Evolutionary conservation across 2,797 vertebrate species (phyloP), one percentile per base, ranked within the genome.

Genomic region (Pseudocheirus occidentalis): DNA sequence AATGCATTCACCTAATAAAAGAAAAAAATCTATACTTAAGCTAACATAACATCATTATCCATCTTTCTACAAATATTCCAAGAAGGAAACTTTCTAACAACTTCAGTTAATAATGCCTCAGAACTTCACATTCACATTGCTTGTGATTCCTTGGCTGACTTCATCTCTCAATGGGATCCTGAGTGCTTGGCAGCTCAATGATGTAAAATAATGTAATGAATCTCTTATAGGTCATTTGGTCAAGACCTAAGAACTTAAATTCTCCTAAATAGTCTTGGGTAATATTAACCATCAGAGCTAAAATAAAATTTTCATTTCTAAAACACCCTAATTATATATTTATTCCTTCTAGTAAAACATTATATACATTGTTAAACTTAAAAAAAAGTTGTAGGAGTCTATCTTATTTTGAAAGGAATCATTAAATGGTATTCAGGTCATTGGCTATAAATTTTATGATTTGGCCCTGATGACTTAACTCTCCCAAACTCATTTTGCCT

Each of bases 221-320:
- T 58, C 14, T 97, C 54, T 98, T 98, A 91, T 94, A 97, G 91
- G 95, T 95, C 56, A 40, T 97, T 97, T 66, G 81, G 97, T 95
- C 95, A 96, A 56, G 97, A 96, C 98, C 97, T 98, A 97, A 98
- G 98, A 98, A 98, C 95, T 97, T 93, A 95, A 96, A 96, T 97
- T 93, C 94, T 95, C 95, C 93, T 96, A 98, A 97, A 95, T 97
- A 98, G 97, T 97, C 29, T 95, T 96, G 73, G 94, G 96, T 96
- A 93, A 95, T 91, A 96, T 95, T 97, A 95, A 94, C 95, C 66
- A 95, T 95, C 98, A 95, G 96, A 95, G 40, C 40, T 93, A 98
- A 98, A 98, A 97, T 91, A 92, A 81, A 81, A 94, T 96, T 54
- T 98, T 87, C 96, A 97, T 97, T 98, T 96, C 95, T 97, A 97